Evolutionary conservation across 2,888 invertebrate genomes (phyloP).

Genomic region (Drosophila fulvimacula): DNA sequence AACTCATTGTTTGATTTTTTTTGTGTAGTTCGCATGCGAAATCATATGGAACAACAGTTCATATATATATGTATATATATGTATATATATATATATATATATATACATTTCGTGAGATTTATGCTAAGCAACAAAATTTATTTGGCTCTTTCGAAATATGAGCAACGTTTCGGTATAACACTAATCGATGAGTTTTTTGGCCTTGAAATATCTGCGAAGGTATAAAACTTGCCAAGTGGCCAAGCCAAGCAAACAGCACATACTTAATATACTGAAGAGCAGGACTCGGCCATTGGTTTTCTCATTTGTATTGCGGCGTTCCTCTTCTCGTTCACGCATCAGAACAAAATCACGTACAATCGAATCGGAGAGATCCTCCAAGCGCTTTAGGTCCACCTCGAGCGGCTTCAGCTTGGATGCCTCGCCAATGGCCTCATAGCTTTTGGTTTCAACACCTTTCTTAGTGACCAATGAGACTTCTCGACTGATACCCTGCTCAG

Average conservation of each 20-base stretch:
- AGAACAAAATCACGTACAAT: not conserved
- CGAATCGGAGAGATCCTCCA: not conserved
- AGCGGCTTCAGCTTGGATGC: not conserved
- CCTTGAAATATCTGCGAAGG: not conserved
- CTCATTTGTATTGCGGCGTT: not conserved
- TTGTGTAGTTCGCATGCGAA: not conserved
- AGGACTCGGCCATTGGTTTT: not conserved
- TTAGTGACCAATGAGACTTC: not conserved
- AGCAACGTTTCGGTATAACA: too few species aligned
- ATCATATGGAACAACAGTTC: too few species aligned
- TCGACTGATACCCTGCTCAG: not conserved
- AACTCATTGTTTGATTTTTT: conserved; percentile 14
- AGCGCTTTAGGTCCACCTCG: not conserved
- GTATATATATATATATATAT: not conserved
- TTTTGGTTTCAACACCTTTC: not conserved
- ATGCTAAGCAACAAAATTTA: not conserved
- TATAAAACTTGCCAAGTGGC: not conserved
- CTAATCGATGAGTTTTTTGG: not conserved
- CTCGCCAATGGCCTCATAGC: not conserved
- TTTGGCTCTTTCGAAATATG: not conserved
- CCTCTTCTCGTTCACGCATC: not conserved
- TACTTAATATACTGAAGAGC: not conserved
- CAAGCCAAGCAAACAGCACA: not conserved
- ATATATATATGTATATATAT: too few species aligned
- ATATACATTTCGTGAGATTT: not conserved